Evolutionary conservation across 2,797 vertebrate species (phyloP).

Genomic region (Chrysocyon brachyurus): DNA sequence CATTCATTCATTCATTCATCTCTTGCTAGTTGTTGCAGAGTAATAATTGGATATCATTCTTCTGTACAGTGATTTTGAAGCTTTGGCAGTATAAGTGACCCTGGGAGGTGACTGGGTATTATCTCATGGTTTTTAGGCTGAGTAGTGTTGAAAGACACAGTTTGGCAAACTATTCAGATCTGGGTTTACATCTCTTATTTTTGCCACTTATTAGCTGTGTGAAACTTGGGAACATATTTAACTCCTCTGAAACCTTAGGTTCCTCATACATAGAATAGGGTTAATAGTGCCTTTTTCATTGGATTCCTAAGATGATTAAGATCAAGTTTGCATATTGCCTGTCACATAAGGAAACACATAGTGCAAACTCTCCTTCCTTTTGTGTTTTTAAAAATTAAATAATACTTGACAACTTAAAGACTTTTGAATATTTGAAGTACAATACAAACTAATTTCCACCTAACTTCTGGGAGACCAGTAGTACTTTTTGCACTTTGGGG

Average conservation of each 20-base stretch:
- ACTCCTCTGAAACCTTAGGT: neutral
- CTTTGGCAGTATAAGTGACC: neutral
- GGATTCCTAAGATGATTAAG: constrained; percentile 36
- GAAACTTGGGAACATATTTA: neutral
- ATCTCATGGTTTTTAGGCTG: neutral
- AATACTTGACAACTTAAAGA: constrained; percentile 29
- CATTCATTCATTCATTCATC: neutral
- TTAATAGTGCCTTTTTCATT: neutral
- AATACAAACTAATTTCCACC: constrained; percentile 32
- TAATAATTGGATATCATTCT: neutral
- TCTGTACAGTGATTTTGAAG: constrained; percentile 18
- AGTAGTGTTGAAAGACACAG: neutral
- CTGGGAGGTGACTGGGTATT: neutral
- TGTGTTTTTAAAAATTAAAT: constrained; percentile 53
- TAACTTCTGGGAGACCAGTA: neutral
- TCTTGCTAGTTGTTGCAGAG: neutral
- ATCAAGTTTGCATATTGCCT: neutral
- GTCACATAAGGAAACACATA: neutral
- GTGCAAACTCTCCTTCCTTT: neutral
- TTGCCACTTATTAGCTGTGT: constrained; percentile 27
- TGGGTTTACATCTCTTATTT: constrained; percentile 20
- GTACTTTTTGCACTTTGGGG: neutral
- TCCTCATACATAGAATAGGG: neutral
- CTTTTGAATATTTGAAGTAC: constrained; percentile 46
- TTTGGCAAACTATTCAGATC: constrained; percentile 6